Evolutionary conservation across 2,113 vertebrate genomes (phyloP).

Genomic region (Pimephales promelas): DNA sequence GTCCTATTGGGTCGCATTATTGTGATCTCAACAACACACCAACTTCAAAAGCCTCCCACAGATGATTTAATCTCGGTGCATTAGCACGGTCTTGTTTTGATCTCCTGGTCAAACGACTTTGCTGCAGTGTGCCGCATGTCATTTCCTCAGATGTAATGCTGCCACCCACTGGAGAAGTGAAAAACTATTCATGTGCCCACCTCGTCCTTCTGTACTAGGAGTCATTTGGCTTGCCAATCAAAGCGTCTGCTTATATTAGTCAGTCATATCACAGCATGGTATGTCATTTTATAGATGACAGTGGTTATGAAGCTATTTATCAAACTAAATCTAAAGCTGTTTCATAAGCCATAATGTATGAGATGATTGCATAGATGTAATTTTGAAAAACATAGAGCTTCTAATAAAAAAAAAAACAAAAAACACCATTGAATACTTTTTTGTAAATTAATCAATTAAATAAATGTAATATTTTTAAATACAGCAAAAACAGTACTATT

Average conservation of each 20-base stretch:
- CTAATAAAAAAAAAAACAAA: no score
- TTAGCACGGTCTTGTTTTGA: slow-evolving; percentile 57
- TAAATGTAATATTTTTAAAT: no score
- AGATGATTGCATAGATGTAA: background rate
- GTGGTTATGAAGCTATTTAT: background rate
- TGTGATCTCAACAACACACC: background rate
- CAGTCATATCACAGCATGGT: background rate
- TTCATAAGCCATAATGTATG: background rate
- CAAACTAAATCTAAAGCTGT: no score
- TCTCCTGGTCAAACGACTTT: slow-evolving; percentile 72
- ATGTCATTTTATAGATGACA: background rate
- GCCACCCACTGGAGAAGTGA: slow-evolving; percentile 64
- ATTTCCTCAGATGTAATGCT: slow-evolving; percentile 55
- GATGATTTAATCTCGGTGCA: slow-evolving; percentile 47
- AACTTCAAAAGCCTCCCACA: background rate
- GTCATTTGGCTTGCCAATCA: background rate
- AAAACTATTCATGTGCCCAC: background rate
- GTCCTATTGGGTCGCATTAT: background rate
- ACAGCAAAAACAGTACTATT: no score
- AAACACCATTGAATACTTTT: no score
- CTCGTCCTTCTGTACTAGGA: background rate
- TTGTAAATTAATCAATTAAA: no score
- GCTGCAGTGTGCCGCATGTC: slow-evolving; percentile 55
- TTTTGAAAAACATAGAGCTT: no score
- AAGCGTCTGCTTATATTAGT: background rate